A percentile compares a stretch with the other conserved stretches of the same genome.
Evolutionary conservation across 2,888 invertebrate species (phyloP).

Genomic region (Agriopis leucophaearia): DNA sequence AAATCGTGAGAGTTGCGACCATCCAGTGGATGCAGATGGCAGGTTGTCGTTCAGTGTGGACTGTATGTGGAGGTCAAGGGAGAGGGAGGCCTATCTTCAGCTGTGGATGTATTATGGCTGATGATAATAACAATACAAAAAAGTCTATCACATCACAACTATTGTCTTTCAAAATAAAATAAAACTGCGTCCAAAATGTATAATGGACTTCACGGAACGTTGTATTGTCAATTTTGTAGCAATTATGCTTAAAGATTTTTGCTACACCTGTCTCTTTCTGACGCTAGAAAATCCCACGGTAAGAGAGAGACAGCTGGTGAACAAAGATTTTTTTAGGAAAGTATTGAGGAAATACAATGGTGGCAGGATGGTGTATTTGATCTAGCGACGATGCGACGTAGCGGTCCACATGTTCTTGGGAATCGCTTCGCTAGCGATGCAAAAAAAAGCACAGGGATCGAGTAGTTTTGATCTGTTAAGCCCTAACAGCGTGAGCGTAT

Average conservation of each 20-base stretch:
- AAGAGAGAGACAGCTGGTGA: constrained; percentile 67
- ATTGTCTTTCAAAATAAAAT: constrained; percentile 2
- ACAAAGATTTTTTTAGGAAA: constrained; percentile 70
- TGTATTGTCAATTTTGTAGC: constrained; percentile 75
- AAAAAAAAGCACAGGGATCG: constrained; percentile 69
- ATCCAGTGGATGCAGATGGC: no score
- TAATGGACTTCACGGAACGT: constrained; percentile 54
- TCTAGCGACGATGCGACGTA: constrained; percentile 74
- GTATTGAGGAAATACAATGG: constrained; percentile 82
- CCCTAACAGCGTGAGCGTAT: background rate
- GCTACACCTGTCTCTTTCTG: constrained; percentile 59
- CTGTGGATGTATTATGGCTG: no score
- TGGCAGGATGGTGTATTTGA: constrained; percentile 85
- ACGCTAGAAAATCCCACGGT: constrained; percentile 45
- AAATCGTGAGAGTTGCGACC: no score
- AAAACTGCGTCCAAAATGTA: constrained; percentile 22
- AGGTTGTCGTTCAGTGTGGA: no score
- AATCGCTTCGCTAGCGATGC: constrained; percentile 82
- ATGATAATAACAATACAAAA: background rate
- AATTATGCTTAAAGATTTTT: constrained; percentile 73
- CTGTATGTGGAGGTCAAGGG: no score
- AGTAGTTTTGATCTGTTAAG: constrained; percentile 61
- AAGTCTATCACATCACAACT: background rate
- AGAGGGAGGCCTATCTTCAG: no score
- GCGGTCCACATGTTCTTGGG: constrained; percentile 85